Evolutionary conservation across 2,113 vertebrate species (phyloP).

Genomic region (Pionites leucogaster): DNA sequence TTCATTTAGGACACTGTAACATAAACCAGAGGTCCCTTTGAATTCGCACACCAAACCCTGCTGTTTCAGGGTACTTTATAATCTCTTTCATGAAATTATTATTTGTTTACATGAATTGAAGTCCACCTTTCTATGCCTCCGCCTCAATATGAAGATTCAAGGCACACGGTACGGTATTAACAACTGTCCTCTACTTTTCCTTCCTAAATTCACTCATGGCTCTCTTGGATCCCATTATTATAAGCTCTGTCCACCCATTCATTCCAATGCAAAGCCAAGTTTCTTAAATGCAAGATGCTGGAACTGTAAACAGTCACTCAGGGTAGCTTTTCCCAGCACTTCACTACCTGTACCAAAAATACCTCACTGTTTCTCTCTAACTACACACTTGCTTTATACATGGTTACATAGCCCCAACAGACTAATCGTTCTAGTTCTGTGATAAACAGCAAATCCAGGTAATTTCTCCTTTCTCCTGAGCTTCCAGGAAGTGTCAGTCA

Average conservation of each 20-base stretch:
- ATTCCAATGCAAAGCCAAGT: not conserved
- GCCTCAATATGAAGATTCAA: not conserved
- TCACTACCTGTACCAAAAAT: not conserved
- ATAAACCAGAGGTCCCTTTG: not conserved
- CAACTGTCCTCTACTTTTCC: not conserved
- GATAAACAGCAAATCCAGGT: not conserved
- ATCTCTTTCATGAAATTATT: not conserved
- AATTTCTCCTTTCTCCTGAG: not conserved
- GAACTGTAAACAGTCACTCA: not conserved
- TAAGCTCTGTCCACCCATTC: not conserved
- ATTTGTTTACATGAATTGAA: not conserved
- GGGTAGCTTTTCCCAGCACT: not conserved
- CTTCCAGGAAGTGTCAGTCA: not conserved
- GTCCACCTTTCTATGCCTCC: not conserved
- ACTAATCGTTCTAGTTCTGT: not conserved
- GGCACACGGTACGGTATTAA: not conserved
- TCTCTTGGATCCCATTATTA: not conserved
- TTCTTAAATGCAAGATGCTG: not conserved
- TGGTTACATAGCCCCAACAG: not conserved
- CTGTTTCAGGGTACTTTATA: rapidly evolving
- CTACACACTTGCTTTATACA: not conserved
- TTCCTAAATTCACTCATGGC: not conserved
- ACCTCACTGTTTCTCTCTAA: not conserved
- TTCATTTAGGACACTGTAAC: not conserved
- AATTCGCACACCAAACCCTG: not conserved